Evolutionary conservation across 2,113 vertebrate species (phyloP), one percentile per base, ranked within the genome.

Genomic region (Salminus brasiliensis): DNA sequence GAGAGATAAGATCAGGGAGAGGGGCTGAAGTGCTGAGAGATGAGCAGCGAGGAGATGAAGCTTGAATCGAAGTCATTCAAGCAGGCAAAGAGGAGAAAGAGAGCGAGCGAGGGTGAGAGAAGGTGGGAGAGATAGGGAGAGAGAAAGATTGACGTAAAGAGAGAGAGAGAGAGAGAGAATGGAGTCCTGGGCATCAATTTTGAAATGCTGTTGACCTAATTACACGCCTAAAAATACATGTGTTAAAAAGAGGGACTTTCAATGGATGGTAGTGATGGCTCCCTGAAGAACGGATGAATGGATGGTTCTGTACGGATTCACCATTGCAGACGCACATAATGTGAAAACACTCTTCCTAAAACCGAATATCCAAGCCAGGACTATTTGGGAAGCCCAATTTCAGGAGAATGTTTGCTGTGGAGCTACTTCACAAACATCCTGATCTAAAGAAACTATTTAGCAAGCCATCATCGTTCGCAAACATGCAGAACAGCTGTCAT

Each of bases 1-100:
- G 88, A 84, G 81, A 83, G 91, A 93, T 91, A 91, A 89, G 81
- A 93, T 92, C 90, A 45, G 81, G 57, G 83, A 74, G 85, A 88
- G 88, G 57, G 85, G 81, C 78, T 84, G n/a, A 5, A 70, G 84
- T 60, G 89, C 83, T 91, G 91, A 93, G 87, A 91, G 90, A 92
- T 83, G 71, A 78, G 84, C 78, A 79, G 63, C 72, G 85, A 85
- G 87, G 85, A 86, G 89, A 92, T 90, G 91, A 86, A 83, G 78
- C 72, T 84, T 84, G 84, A 85, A 84, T 81, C 68, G 83, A 79
- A 85, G 41, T 80, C 81, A 80, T 63, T 82, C 81, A 81, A 78
- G 81, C 84, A 78, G 71, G 71, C 81, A 83, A 85, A 74, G 78
- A 68, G 25, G 59, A 63, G 69, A 18, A n/a, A 55, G 23, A 23